These are phyloP conservation scores for Microtus richardsoni DNA, from an alignment of 2,113 vertebrate species.

Conservation along the genomic window DNA sequence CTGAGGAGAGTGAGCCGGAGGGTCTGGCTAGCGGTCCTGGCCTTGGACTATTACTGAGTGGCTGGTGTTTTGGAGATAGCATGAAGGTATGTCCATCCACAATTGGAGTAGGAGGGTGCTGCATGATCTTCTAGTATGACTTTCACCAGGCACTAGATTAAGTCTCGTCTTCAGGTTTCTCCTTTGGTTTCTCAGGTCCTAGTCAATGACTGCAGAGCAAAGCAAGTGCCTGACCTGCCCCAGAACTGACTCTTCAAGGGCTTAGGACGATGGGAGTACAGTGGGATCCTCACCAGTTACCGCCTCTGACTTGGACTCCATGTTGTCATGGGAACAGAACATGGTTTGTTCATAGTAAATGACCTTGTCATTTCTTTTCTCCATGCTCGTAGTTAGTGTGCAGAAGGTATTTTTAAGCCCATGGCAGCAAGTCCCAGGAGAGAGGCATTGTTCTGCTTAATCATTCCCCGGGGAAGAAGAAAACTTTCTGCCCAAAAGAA, in stretches of 20 bases:
- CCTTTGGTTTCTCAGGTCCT: neutral
- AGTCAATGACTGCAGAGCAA: neutral
- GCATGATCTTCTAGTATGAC: fast-evolving
- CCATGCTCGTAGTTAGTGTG: constrained; percentile 78
- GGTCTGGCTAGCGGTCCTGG: neutral
- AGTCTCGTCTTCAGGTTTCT: neutral
- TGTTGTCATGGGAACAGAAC: constrained; percentile 85
- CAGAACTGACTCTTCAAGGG: neutral
- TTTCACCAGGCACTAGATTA: neutral
- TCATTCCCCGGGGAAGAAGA: constrained; percentile 17
- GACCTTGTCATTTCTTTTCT: constrained; percentile 85
- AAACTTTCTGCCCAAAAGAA: neutral
- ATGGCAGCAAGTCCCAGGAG: constrained; percentile 77
- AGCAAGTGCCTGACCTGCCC: neutral
- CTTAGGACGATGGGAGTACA: neutral
- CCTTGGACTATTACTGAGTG: neutral
- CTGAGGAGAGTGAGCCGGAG: neutral
- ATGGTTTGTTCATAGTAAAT: constrained; percentile 83
- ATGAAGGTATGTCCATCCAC: neutral
- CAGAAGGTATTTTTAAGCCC: constrained; percentile 84
- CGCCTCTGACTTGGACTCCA: constrained; percentile 71
- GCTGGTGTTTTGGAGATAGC: neutral
- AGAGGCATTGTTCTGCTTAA: constrained; percentile 65
- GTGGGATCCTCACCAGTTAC: constrained; percentile 73
- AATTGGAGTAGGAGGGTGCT: neutral